Base-by-base conservation (phyloP, 2,113 vertebrate species). In the Vidua macroura region DNA sequence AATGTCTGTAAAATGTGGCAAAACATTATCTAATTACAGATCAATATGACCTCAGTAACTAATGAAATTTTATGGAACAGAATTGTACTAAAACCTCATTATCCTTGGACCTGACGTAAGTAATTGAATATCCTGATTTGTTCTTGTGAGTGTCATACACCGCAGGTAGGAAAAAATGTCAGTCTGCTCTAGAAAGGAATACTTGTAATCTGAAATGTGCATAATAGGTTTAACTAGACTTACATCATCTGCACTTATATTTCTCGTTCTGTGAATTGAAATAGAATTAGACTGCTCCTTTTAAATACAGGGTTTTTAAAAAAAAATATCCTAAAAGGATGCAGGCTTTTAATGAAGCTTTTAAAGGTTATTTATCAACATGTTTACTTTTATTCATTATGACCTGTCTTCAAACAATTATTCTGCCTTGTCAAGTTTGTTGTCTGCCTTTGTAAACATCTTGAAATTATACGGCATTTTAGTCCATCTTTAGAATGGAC, bases 81-180 rank as follows among this genome's bases (percentile, higher is more conserved):
- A 96, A 86, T 86, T 58, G 64, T 81, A 48, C 51, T 90, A 88
- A 96, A 94, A 58, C 41, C 62, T 96, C 27, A 89, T 93, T 96
- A 84, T 84, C 52, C 60, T 88, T 95, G 43, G 39, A 68, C 52
- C 37, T 94, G 52, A 94, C 0, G 12, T 46, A 86, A 73, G 46
- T 91, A 93, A 95, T 84, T 91, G 66, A 93, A 91, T 90, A 93
- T 80, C 55, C 75, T 67, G 33, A 81, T 39, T 66, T 60, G 80
- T 33, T 92, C 96, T 68, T 87, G 11, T 64, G 44, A 41, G 52
- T 33, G 9, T 85, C 48, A 68, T 56, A 67, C 8, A 53, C 37
- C 20, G 25, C 49, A 81, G 58, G 69, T 33, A 80, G 31, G 53
- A 83, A 75, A 76, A 94, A 37, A 52, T 62, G 43, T 76, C 55